These are phyloP conservation scores for Elysia crispata DNA, from an alignment of 2,888 invertebrate species.

Conservation along the genomic window DNA sequence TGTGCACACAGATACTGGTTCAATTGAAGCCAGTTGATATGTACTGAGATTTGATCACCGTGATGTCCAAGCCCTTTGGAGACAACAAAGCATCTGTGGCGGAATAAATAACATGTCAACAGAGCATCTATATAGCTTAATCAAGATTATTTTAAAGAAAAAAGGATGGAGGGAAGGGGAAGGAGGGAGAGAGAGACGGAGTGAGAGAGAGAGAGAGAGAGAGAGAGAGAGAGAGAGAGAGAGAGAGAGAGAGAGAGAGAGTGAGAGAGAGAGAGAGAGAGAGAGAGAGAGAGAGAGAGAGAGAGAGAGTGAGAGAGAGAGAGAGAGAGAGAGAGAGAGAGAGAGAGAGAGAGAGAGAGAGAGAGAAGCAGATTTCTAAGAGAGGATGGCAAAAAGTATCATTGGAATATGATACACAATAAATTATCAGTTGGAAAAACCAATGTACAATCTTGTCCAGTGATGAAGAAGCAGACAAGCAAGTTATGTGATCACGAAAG, in stretches of 20 bases:
- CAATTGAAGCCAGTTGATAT: too few relatives aligned
- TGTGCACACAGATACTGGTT: too few relatives aligned
- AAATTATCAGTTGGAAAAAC: too few relatives aligned
- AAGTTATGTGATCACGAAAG: too few relatives aligned
- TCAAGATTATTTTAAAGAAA: background rate
- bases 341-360: background rate
- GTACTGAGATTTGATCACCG: too few relatives aligned
- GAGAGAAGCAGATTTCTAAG: background rate
- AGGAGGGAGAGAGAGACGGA: too few relatives aligned
- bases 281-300: slow-evolving; percentile 9
- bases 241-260: background rate
- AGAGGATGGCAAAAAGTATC: background rate
- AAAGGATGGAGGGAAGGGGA: background rate
- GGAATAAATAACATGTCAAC: too few relatives aligned
- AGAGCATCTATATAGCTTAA: background rate
- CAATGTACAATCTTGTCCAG: too few relatives aligned
- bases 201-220: slow-evolving; percentile 27
- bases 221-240: background rate
- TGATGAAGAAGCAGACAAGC: too few relatives aligned
- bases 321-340: slow-evolving; percentile 26
- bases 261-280: background rate
- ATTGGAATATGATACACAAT: background rate
- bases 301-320: background rate
- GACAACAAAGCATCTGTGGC: too few relatives aligned
- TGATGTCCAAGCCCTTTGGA: too few relatives aligned